These are phyloP conservation scores for Alcedo quadribrachys DNA, from an alignment of 2,797 vertebrate species.

Conservation along the genomic window DNA sequence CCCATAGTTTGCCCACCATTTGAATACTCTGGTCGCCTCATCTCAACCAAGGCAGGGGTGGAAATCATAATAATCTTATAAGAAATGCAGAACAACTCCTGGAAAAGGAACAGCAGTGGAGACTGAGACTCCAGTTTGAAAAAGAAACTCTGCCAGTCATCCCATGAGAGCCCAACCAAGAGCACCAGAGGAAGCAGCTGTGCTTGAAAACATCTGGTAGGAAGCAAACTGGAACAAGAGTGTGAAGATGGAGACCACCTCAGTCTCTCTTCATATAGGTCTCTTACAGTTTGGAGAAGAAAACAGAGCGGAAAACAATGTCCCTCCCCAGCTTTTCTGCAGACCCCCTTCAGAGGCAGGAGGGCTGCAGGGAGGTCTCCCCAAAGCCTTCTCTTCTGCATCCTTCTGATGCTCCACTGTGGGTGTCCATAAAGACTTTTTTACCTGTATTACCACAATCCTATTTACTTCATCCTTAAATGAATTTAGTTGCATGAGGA, in stretches of 20 bases:
- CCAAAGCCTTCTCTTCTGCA: not conserved
- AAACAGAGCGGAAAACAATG: not conserved
- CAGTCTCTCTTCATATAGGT: not conserved
- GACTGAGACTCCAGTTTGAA: not conserved
- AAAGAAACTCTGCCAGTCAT: not conserved
- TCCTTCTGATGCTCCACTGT: not conserved
- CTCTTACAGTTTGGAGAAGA: not conserved
- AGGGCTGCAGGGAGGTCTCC: too few species aligned
- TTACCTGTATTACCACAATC: not conserved
- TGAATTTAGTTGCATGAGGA: not conserved
- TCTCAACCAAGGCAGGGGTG: not conserved
- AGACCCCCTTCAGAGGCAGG: too few species aligned
- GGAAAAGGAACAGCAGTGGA: not conserved
- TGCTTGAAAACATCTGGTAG: not conserved
- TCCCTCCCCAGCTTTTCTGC: too few species aligned
- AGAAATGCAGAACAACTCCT: not conserved
- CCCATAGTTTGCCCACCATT: not conserved
- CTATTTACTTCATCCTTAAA: not conserved
- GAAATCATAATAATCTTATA: not conserved
- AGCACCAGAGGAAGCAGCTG: not conserved
- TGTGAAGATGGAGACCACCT: not conserved
- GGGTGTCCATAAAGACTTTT: not conserved
- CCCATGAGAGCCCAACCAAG: not conserved
- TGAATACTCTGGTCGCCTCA: not conserved
- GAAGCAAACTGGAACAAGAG: not conserved